These are phyloP conservation scores for Lepidocolaptes lacrymiger DNA, from an alignment of 2,797 vertebrate species.

Conservation along the genomic window DNA sequence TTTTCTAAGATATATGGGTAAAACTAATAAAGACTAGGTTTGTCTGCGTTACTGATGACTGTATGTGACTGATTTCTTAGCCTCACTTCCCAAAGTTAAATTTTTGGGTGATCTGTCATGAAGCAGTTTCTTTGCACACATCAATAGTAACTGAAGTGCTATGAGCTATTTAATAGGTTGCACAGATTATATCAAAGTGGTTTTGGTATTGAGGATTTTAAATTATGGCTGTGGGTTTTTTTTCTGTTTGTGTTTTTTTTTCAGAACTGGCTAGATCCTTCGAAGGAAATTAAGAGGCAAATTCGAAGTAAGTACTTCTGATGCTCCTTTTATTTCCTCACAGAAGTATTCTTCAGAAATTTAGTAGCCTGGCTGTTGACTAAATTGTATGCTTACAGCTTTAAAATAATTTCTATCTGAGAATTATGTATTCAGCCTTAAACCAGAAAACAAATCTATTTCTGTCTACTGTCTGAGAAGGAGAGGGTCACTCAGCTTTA, in stretches of 20 bases:
- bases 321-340: not conserved
- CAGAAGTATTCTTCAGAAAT: not conserved
- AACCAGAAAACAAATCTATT: not conserved
- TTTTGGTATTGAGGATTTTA: not conserved
- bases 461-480: not conserved
- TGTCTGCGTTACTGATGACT: not conserved
- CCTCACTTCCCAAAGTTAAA: not conserved
- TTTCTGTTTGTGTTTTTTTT: not conserved
- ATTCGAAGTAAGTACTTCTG: slow-evolving; percentile 88
- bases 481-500: not conserved
- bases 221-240: not conserved
- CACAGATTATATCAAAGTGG: not conserved
- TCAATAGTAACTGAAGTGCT: not conserved
- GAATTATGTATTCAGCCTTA: not conserved
- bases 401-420: not conserved
- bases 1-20: not conserved
- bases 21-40: not conserved
- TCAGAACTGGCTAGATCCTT: slow-evolving; percentile 94
- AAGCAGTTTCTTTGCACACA: not conserved
- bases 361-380: not conserved
- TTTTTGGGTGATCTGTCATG: not conserved
- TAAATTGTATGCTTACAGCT: not conserved
- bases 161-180: not conserved
- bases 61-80: not conserved
- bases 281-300: slow-evolving; percentile 95